Evolutionary conservation across 2,797 vertebrate genomes (phyloP).

Genomic region (Garrulus glandarius): DNA sequence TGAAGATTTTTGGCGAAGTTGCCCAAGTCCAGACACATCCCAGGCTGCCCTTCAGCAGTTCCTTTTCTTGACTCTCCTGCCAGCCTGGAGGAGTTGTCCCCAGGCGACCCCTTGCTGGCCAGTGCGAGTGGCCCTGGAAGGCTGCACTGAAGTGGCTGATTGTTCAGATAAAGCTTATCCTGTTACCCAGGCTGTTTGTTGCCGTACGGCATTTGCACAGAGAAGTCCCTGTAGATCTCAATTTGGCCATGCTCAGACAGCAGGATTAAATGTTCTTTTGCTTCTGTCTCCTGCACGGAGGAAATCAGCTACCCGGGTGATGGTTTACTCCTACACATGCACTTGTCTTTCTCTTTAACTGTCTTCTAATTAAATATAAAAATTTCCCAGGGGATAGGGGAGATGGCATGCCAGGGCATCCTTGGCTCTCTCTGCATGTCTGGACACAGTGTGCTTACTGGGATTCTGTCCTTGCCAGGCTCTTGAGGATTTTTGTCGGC

Average conservation of each 20-base stretch:
- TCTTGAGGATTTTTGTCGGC: background rate
- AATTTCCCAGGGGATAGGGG: background rate
- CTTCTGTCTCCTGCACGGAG: conserved; percentile 9
- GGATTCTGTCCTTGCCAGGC: background rate
- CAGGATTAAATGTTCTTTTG: conserved; percentile 58
- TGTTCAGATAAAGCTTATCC: conserved; percentile 53
- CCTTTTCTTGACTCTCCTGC: background rate
- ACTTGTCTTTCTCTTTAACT: background rate
- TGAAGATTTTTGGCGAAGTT: background rate
- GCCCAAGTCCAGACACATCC: background rate
- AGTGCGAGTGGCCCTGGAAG: background rate
- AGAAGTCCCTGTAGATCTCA: conserved; percentile 49
- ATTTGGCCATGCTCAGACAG: conserved; percentile 30
- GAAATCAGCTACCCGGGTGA: background rate
- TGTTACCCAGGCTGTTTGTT: conserved; percentile 43
- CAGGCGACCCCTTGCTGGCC: background rate
- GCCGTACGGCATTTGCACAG: conserved; percentile 25
- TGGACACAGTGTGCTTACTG: background rate
- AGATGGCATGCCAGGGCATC: background rate
- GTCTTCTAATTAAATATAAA: conserved; percentile 38
- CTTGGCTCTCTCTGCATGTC: background rate
- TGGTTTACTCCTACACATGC: background rate
- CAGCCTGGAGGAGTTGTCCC: background rate
- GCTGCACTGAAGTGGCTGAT: conserved; percentile 30
- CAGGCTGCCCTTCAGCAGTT: background rate